Evolutionary conservation across 2,797 vertebrate genomes (phyloP), one percentile per base, ranked within the genome.

Genomic region (Pseudopleuronectes americanus): DNA sequence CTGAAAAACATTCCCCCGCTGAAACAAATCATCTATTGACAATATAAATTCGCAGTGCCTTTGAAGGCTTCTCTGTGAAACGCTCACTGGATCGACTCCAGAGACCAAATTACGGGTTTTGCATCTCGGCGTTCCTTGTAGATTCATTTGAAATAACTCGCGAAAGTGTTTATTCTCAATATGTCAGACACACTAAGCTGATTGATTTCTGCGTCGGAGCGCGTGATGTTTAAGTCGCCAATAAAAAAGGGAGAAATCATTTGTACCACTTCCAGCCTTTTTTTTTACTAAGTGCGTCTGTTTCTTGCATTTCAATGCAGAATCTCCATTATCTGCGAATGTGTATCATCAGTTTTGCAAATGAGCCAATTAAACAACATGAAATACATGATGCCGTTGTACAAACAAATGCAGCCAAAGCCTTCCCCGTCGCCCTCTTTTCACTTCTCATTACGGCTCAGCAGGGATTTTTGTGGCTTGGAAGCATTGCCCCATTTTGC

Each of bases 281-380:
- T 26, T 74, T 26, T 26, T n/a, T 23, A 33, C 68, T 24, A 55
- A 51, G 51, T 22, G 56, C 53, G 4, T 49, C 55, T 33, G 45
- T 78, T 73, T 71, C 16, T 7, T 53, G 47, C 57, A 71, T 84
- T 74, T 68, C 64, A 68, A 61, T 41, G 19, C 59, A 23, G 52
- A 43, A 14, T 45, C 53, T 79, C 63, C 68, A 80, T 79, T 82
- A 76, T 68, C 66, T 66, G 45, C 26, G 48, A 85, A 45, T 36
- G 75, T 64, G 65, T 74, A 72, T 78, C 69, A 79, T 85, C 75
- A 64, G 75, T 85, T 86, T 86, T 84, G 79, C 76, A 88, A 89
- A 89, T 84, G 73, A 90, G 81, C 76, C 78, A 89, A 81, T 87
- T 87, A 88, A 79, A 76, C 71, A 66, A 80, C 68, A 71, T 74